Evolutionary conservation across 2,888 invertebrate species (phyloP).

Genomic region (Athalia cordata): DNA sequence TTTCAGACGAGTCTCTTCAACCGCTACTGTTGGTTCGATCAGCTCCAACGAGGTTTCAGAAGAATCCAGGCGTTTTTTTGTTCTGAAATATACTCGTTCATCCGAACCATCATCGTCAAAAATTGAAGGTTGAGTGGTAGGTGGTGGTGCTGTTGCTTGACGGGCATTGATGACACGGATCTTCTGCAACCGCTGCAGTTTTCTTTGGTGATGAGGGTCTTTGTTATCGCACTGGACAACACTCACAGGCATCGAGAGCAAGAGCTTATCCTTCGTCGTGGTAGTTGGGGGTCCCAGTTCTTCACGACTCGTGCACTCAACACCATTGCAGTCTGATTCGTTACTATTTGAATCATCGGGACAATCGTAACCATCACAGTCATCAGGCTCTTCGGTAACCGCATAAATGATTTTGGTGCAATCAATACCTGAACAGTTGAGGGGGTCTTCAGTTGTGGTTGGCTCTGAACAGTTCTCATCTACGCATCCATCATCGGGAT

Average conservation of each 20-base stretch:
- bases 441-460: no score
- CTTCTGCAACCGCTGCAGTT: constrained; percentile 50
- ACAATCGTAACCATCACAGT: constrained; percentile 40
- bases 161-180: constrained; percentile 47
- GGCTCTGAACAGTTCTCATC: no score
- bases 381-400: neutral
- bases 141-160: neutral
- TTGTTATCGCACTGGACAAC: constrained; percentile 51
- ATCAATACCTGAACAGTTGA: no score
- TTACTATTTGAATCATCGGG: constrained; percentile 3
- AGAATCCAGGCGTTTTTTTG: neutral
- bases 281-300: neutral
- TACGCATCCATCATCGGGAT: no score
- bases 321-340: constrained; percentile 17
- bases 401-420: no score
- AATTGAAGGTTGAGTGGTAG: neutral
- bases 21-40: neutral
- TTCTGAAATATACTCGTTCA: no score
- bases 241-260: no score
- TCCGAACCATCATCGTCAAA: neutral
- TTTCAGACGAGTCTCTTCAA: neutral
- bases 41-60: neutral
- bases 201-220: constrained; percentile 53
- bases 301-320: constrained; percentile 10
- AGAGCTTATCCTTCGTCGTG: no score